Evolutionary conservation across 1,140 invertebrate species (phyloP), one percentile per base, ranked within the genome.

Genomic region (Drosophila quadrilineata): DNA sequence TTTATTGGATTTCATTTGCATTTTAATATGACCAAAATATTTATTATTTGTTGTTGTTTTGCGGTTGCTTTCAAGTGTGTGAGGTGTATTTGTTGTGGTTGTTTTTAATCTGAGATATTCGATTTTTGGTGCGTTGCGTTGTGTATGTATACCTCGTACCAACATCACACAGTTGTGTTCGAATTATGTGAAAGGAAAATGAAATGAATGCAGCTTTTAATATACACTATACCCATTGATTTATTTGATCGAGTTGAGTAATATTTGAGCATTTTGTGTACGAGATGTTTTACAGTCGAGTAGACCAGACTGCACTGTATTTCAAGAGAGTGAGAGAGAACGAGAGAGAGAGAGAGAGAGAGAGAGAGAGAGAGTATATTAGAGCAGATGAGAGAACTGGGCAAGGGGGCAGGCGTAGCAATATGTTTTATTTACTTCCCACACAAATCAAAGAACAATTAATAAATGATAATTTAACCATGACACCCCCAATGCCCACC

Each of bases 401-500:
- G 21, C 0, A n/a, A 41, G 29, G 8, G 14, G 28, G 21, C n/a
- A n/a, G 10, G 3, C 24, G 14, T 21, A 10, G 17, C 36, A 40
- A 31, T 72, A 35, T 3, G 29, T 41, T 75, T 69, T 53, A 69
- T 72, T 54, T 75, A 79, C 77, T 84, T 84, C 79, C 77, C 77
- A 84, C 77, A 85, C 77, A 84, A 85, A 84, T 84, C 85, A 85
- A 84, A 77, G 52, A 64, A 84, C 76, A 84, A 84, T 85, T 84
- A 84, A 84, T 84, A 84, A 84, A 85, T 76, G 76, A 82, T 76
- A 84, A 84, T 76, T 65, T 28, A n/a, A n/a, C n/a, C n/a, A n/a
- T n/a, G n/a, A n/a, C n/a, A n/a, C n/a, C n/a, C n/a, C n/a, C n/a
- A n/a, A n/a, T n/a, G n/a, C n/a, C n/a, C n/a, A n/a, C 38, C 28